Percentiles rank a stretch among this genome's conserved stretches.
phyloP scores from a whole-genome alignment of 1,140 invertebrate genomes.

The Homarus americanus region DNA sequence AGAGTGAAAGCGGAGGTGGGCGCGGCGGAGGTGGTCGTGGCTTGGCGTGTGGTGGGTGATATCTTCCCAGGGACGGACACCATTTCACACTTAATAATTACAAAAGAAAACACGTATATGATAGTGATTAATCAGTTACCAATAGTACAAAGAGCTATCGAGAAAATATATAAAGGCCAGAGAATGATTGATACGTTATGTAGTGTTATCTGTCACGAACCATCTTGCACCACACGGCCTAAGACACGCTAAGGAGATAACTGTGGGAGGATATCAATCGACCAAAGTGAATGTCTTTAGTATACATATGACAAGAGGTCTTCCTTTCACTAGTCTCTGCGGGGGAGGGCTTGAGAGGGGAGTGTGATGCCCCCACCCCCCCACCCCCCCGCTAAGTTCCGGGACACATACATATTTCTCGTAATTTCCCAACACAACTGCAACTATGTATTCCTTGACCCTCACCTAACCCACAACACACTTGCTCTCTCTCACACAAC shows the following conservation, averaged over 20 bases:
- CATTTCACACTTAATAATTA: not conserved
- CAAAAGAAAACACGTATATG: not conserved
- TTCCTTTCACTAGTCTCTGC: not conserved
- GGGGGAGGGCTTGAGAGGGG: no score
- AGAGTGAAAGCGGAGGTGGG: conserved; percentile 2
- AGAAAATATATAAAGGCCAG: no score
- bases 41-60: not conserved
- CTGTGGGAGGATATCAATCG: not conserved
- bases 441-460: not conserved
- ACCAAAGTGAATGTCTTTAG: not conserved
- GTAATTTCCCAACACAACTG: not conserved
- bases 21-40: not conserved
- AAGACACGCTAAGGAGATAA: not conserved
- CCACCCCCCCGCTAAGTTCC: no score
- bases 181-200: no score
- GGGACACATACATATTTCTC: no score
- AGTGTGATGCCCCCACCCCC: not conserved
- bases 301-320: not conserved
- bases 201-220: no score
- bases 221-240: not conserved
- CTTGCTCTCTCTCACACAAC: not conserved
- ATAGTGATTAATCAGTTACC: no score
- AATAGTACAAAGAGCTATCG: no score
- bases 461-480: not conserved
- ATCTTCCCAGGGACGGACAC: not conserved